Conservation (phyloP, 2,797 vertebrate genomes). For the Botia almorhae region DNA sequence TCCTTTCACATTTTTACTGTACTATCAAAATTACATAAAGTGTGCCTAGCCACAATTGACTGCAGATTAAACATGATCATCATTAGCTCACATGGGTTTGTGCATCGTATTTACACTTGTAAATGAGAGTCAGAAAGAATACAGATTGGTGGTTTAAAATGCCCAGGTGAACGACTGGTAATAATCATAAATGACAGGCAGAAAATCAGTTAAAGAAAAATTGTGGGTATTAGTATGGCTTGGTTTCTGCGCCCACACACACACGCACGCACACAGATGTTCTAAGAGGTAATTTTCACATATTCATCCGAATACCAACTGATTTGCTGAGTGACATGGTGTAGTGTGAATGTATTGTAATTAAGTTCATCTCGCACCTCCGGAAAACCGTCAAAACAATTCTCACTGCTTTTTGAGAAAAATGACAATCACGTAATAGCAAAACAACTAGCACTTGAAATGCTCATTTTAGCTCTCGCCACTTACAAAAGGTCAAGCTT, state of each 20-base stretch:
- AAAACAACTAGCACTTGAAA: slow-evolving; percentile 24
- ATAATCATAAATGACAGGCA: too few relatives aligned
- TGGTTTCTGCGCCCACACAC: slow-evolving; percentile 3
- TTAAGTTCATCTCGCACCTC: slow-evolving; percentile 41
- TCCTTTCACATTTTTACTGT: too few relatives aligned
- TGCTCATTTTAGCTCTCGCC: too few relatives aligned
- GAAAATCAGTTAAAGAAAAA: background rate
- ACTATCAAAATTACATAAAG: background rate
- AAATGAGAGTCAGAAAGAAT: background rate
- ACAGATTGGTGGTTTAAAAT: background rate
- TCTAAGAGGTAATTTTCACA: background rate
- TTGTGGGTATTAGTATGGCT: background rate
- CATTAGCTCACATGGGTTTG: background rate
- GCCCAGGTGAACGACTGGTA: too few relatives aligned
- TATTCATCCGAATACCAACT: slow-evolving; percentile 10
- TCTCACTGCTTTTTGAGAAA: background rate
- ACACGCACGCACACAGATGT: background rate
- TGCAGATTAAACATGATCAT: background rate
- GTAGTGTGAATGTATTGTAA: slow-evolving; percentile 30
- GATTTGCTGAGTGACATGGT: slow-evolving; percentile 4
- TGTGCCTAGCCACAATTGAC: background rate
- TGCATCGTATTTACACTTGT: background rate
- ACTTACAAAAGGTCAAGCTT: slow-evolving; percentile 20
- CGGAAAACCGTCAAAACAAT: slow-evolving; percentile 10
- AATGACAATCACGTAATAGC: slow-evolving; percentile 32